These are phyloP conservation scores for Rachycentron canadum DNA, from an alignment of 2,797 vertebrate genomes.

Conservation along the genomic window DNA sequence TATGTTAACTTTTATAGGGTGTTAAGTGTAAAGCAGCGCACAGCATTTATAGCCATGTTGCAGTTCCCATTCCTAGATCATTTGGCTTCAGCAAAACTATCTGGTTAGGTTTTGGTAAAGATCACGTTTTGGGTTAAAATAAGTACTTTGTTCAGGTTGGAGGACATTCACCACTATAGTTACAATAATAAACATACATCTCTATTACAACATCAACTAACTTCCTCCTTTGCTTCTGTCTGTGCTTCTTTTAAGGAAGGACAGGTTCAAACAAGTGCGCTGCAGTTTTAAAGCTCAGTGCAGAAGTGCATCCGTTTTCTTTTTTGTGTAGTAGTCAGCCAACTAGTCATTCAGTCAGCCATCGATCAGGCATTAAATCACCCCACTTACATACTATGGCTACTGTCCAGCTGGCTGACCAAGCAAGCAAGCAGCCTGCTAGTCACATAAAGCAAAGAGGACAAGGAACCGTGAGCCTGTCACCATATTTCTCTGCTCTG, in stretches of 20 bases:
- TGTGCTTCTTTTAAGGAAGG: not conserved
- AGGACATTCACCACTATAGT: not conserved
- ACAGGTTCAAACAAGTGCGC: not conserved
- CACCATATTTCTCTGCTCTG: slow-evolving; percentile 70
- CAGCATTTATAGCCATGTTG: not conserved
- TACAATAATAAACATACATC: not conserved
- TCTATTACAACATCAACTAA: not conserved
- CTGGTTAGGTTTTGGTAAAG: not conserved
- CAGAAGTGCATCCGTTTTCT: not conserved
- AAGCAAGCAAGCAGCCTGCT: slow-evolving; percentile 34
- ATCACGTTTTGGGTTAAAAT: not conserved
- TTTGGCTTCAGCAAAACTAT: no score
- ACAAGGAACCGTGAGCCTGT: slow-evolving; percentile 64
- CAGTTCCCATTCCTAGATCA: not conserved
- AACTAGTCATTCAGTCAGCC: not conserved
- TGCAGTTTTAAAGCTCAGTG: not conserved
- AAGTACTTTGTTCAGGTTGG: not conserved
- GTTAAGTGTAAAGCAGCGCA: no score
- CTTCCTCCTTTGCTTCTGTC: not conserved
- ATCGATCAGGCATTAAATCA: slow-evolving; percentile 23
- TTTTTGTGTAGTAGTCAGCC: not conserved
- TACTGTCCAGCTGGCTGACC: slow-evolving; percentile 38
- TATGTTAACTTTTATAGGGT: not conserved
- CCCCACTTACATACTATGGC: not conserved
- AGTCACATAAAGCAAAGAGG: slow-evolving; percentile 67